Evolutionary conservation across 1,140 invertebrate genomes (phyloP).

Genomic region (Microplitis mediator): DNA sequence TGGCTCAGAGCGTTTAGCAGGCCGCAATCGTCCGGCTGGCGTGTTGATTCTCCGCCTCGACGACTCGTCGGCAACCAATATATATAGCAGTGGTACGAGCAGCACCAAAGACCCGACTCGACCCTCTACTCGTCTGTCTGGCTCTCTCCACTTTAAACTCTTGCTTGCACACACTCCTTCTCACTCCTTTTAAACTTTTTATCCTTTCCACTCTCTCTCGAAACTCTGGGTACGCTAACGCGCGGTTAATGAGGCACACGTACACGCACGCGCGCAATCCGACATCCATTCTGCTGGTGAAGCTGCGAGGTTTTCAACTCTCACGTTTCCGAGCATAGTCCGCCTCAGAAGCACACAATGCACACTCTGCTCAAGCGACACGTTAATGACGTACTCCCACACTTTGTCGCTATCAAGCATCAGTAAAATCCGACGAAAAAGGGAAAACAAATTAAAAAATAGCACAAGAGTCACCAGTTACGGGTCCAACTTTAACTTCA

Average conservation of each 20-base stretch:
- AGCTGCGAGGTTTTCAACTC: slow-evolving; percentile 11
- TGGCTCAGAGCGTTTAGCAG: slow-evolving; percentile 51
- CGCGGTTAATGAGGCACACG: slow-evolving; percentile 55
- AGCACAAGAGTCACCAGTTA: too few relatives aligned
- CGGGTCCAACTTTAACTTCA: too few relatives aligned
- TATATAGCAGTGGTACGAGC: not conserved
- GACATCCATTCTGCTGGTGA: not conserved
- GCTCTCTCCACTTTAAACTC: not conserved
- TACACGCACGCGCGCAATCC: slow-evolving; percentile 34
- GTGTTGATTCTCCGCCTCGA: slow-evolving; percentile 43
- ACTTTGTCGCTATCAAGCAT: slow-evolving; percentile 16
- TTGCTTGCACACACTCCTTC: slow-evolving; percentile 7
- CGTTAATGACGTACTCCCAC: slow-evolving; percentile 56
- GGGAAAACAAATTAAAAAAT: too few relatives aligned
- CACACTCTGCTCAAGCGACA: slow-evolving; percentile 51
- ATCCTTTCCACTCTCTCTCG: slow-evolving; percentile 28
- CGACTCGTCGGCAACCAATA: not conserved
- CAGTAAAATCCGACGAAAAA: too few relatives aligned
- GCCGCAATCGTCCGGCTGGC: slow-evolving; percentile 47
- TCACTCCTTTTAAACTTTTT: not conserved
- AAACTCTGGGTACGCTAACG: slow-evolving; percentile 39
- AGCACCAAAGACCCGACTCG: not conserved
- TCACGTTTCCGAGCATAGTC: not conserved
- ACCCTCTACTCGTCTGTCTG: slow-evolving; percentile 20
- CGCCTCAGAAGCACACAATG: slow-evolving; percentile 46